Conservation (phyloP, 2,797 vertebrate species). For the Oryzias sinensis region DNA sequence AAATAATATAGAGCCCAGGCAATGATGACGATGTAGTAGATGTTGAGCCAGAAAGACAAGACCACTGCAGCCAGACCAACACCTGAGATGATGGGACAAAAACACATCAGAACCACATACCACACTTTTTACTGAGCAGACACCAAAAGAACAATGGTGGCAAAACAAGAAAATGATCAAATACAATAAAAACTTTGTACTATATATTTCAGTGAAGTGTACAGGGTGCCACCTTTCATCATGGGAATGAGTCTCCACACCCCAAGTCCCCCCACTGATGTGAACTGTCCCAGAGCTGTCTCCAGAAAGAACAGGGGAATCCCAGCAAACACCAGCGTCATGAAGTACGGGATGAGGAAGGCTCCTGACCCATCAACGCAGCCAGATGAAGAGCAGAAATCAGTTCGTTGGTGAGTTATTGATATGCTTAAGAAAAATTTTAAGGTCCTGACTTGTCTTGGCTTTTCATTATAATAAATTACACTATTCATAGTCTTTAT, state of each 20-base stretch:
- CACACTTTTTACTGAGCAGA: background rate
- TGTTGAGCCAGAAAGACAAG: slow-evolving; percentile 92
- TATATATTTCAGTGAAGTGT: no score
- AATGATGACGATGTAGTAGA: slow-evolving; percentile 93
- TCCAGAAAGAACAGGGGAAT: slow-evolving; percentile 92
- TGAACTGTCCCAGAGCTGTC: slow-evolving; percentile 88
- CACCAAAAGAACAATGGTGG: no score
- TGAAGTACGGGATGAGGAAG: slow-evolving; percentile 90
- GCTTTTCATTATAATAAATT: no score
- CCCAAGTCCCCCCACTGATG: slow-evolving; percentile 86
- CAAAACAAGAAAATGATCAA: no score
- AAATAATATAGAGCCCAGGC: slow-evolving; percentile 93
- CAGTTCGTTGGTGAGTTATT: no score
- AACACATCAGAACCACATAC: background rate
- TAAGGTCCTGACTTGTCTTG: no score
- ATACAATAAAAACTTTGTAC: no score
- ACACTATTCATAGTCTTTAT: no score
- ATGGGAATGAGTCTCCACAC: slow-evolving; percentile 92
- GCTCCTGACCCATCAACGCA: slow-evolving; percentile 75
- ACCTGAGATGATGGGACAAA: slow-evolving; percentile 64
- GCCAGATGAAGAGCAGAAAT: background rate
- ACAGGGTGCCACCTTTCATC: slow-evolving; percentile 86
- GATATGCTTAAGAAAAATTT: no score
- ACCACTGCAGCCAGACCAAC: slow-evolving; percentile 88
- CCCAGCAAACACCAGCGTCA: slow-evolving; percentile 90